Conservation (phyloP, 2,113 vertebrate species). For the Dromas ardeola region DNA sequence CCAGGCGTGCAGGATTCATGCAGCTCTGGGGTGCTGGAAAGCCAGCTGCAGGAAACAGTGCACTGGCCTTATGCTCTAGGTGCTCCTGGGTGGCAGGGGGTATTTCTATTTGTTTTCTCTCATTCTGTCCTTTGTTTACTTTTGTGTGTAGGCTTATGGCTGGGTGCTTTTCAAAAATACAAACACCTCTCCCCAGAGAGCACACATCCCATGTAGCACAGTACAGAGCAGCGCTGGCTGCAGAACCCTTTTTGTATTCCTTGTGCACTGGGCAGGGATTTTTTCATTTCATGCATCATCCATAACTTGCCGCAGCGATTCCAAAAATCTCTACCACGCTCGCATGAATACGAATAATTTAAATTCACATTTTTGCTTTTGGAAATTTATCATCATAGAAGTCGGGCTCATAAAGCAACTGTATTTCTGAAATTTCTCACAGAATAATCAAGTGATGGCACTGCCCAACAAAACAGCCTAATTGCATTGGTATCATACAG, state of each 20-base stretch:
- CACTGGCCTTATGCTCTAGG: neutral
- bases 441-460: conserved; percentile 32
- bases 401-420: conserved; percentile 36
- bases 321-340: conserved; percentile 68
- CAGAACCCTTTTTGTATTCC: conserved; percentile 66
- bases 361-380: conserved; percentile 69
- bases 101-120: neutral
- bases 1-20: fast-evolving
- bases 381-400: conserved; percentile 63
- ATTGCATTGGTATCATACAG: neutral
- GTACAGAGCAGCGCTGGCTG: neutral
- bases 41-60: neutral
- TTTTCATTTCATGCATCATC: conserved; percentile 74
- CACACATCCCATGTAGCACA: neutral
- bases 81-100: neutral
- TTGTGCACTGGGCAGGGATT: conserved; percentile 65
- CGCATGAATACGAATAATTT: conserved; percentile 67
- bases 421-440: conserved; percentile 26
- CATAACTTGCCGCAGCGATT: conserved; percentile 62
- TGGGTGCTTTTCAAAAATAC: conserved; percentile 27
- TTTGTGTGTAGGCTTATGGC: neutral
- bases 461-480: neutral
- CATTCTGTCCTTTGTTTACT: neutral
- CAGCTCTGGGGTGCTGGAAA: neutral
- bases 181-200: neutral